Evolutionary conservation across 2,888 invertebrate genomes (phyloP), one percentile per base, ranked within the genome.

Genomic region (Hermaeophaga mercurialis): DNA sequence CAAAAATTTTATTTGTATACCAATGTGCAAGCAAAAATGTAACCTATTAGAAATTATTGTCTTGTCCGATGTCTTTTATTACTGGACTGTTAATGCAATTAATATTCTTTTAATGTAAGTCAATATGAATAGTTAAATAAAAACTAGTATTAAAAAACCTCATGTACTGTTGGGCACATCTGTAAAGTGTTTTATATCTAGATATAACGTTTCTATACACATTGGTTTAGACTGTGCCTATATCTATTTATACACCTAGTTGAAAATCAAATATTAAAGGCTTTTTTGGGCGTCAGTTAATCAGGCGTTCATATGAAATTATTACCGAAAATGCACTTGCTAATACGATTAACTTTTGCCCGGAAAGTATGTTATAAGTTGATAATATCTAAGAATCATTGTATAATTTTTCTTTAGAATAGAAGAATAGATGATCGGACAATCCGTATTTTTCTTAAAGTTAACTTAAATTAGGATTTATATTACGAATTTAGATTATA

Each of bases 201-300:
- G 45, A 53, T 48, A 31, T 57, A 59, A 56, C 50, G 54, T 57
- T 59, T 56, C 57, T 63, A 63, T 56, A 59, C 57, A 57, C 50
- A 33, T 52, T 52, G 19, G 36, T 57, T 55, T 61, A 59, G 63
- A 59, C 55, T 60, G 61, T 63, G 63, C 61, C 63, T 63, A 56
- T 50, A 39, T 57, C 49, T 52, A 43, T 52, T 52, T 52, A 39
- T 49, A 49, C 12, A 49, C 9, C 3, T 49, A 49, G 36, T 28
- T 39, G 12, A 36, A 47, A 38, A 7, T 3, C 6, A 38, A 14
- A 6, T 5, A 12, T 15, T 38, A 14, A 8, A 7, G 15, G 15
- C 14, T 12, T 14, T 38, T 6, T 18, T 18, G 38, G 9, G 36
- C 36, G 14, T 47, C 17, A 36, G 14, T 22, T 36, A 47, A 47